phyloP scores from a whole-genome alignment of 1,140 invertebrate species.

The Hermetia illucens region DNA sequence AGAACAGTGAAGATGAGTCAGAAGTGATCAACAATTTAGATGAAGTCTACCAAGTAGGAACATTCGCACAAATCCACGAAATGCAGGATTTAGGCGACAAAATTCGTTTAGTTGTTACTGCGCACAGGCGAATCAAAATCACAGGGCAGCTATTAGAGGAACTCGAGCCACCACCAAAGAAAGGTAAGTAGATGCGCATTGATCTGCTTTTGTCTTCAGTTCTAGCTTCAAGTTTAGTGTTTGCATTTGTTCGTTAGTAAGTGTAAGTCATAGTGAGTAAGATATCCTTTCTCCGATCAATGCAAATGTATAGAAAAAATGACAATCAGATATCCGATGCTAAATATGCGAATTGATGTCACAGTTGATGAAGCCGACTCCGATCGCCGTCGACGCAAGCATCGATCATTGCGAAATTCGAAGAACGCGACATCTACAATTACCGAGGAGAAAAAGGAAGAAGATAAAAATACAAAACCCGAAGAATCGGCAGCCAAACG shows the following conservation, averaged over 20 bases:
- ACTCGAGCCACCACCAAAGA: constrained; percentile 36
- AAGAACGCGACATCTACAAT: constrained; percentile 8
- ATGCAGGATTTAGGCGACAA: constrained; percentile 90
- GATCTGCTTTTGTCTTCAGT: too few relatives aligned
- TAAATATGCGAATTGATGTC: constrained; percentile 30
- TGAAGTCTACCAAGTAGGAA: constrained; percentile 84
- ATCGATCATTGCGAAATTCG: constrained; percentile 14
- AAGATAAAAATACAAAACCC: constrained; percentile 8
- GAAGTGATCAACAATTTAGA: constrained; percentile 74
- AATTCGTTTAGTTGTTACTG: constrained; percentile 84
- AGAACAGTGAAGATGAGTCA: constrained; percentile 75
- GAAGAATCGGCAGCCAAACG: constrained; percentile 13
- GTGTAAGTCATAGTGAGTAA: too few relatives aligned
- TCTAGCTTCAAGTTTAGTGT: too few relatives aligned
- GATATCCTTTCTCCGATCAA: too few relatives aligned
- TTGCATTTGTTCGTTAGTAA: too few relatives aligned
- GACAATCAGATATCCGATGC: constrained; percentile 30
- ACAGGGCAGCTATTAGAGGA: constrained; percentile 63
- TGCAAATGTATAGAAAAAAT: constrained; percentile 30
- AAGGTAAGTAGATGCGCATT: too few relatives aligned
- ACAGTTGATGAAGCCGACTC: constrained; percentile 31
- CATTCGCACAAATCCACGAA: constrained; percentile 97
- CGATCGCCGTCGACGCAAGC: constrained; percentile 36
- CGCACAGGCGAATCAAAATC: constrained; percentile 76
- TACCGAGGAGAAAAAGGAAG: constrained; percentile 8